Percentiles rank a stretch among this genome's conserved stretches.
Conservation (phyloP, 2,888 invertebrate genomes). For the Oxyscelio sp. region DNA sequence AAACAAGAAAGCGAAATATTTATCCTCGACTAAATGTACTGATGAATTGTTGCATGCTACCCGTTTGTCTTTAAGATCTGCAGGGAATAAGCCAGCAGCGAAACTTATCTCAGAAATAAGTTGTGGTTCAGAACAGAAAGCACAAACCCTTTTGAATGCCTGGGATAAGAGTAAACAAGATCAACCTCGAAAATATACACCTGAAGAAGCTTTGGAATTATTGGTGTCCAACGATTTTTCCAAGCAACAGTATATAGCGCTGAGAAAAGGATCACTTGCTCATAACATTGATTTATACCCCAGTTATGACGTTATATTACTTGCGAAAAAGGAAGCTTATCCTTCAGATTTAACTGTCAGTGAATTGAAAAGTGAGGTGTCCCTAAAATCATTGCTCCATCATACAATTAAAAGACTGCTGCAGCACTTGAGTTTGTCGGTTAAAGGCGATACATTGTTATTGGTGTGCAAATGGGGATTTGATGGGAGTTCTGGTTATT, state of each 20-base stretch:
- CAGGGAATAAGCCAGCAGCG: too few species aligned
- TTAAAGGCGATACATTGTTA: background rate
- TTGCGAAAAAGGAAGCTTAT: conserved; percentile 8
- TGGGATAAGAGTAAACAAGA: background rate
- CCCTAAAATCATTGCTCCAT: background rate
- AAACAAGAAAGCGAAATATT: background rate
- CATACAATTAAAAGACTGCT: background rate
- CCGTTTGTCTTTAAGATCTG: too few species aligned
- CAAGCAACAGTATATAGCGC: conserved; percentile 1
- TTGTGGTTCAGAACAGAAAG: too few species aligned
- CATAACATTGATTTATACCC: conserved; percentile 15
- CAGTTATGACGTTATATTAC: background rate
- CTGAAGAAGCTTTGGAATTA: conserved; percentile 4
- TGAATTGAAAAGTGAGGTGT: background rate
- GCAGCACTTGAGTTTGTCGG: background rate
- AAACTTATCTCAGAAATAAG: too few species aligned
- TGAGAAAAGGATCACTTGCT: conserved; percentile 1
- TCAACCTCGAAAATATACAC: background rate
- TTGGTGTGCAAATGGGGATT: conserved; percentile 21
- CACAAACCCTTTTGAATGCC: too few species aligned
- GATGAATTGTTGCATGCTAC: background rate
- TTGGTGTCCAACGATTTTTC: conserved; percentile 8
- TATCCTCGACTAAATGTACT: background rate
- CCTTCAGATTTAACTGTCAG: background rate
- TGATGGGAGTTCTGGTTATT: conserved; percentile 31